A percentile compares a stretch with the other conserved stretches of the same genome.
Evolutionary conservation across 1,140 invertebrate genomes (phyloP).

Genomic region (Xylocopa sonorina): DNA sequence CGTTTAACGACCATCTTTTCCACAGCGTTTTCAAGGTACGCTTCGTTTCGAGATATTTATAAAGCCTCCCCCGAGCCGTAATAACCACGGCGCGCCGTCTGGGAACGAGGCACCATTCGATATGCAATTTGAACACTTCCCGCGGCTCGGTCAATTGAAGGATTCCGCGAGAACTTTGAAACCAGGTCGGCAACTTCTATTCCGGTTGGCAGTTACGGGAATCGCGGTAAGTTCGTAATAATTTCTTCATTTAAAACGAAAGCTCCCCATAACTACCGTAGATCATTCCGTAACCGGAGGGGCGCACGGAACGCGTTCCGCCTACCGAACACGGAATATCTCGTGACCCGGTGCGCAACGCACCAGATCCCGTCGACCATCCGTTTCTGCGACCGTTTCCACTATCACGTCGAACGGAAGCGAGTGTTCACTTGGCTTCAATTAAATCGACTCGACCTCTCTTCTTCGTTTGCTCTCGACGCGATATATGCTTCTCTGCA

Average conservation of each 20-base stretch:
- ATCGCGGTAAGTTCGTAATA: slow-evolving; percentile 23
- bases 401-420: background rate
- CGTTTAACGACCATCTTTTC: background rate
- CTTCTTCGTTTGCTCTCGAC: too few species aligned
- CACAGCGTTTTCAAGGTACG: background rate
- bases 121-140: slow-evolving; percentile 22
- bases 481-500: background rate
- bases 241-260: slow-evolving; percentile 35
- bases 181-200: slow-evolving; percentile 30
- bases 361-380: slow-evolving; percentile 1
- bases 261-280: slow-evolving; percentile 12
- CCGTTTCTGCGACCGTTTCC: slow-evolving; percentile 17
- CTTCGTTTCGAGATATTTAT: slow-evolving; percentile 28
- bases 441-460: background rate
- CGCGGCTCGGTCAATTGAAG: background rate
- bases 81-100: slow-evolving; percentile 1
- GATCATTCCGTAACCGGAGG: slow-evolving; percentile 24
- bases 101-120: background rate
- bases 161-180: slow-evolving; percentile 18
- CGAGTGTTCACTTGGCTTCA: background rate
- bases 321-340: slow-evolving; percentile 19
- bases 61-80: background rate
- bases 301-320: slow-evolving; percentile 24
- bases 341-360: slow-evolving; percentile 29
- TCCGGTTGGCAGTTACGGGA: slow-evolving; percentile 1